Evolutionary conservation across 2,888 invertebrate genomes (phyloP), one percentile per base, ranked within the genome.

Genomic region (Drosophila pegasa): DNA sequence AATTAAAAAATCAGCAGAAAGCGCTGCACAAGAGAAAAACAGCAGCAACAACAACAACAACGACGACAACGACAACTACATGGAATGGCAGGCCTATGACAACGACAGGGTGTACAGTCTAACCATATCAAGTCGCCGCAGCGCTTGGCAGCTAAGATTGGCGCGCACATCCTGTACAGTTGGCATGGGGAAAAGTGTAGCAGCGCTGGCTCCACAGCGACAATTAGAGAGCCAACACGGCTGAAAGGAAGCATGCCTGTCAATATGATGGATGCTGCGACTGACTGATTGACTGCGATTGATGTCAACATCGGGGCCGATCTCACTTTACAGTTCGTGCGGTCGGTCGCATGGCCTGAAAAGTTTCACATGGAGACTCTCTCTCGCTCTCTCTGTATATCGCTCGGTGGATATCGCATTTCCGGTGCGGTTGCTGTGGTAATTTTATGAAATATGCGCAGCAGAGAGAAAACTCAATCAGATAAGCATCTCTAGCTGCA

Each of bases 341-440:
- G 74, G 76, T 75, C 66, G 74, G 76, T 75, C 78, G 40, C 67
- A 64, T 71, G 64, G 54, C 59, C 57, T 68, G 83, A 64, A 86
- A 82, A 82, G 79, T 65, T 73, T 57, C 12, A 18, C 14, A 65
- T 59, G 55, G 57, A 61, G 27, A 40, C 67, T 35, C 16, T 35
- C 74, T 41, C 76, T 47, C 22, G 2, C 27, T 18, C 45, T 18
- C 27, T 50, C 20, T 35, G 18, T 45, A 52, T 58, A 45, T 64
- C 48, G 33, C 20, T 70, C 9, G 8, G 2, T 43, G 73, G 54
- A 74, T 87, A 85, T 84, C 83, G 80, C 72, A 76, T 85, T 76
- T 85, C 87, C 84, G 80, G 72, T 87, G 84, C 68, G 84, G 84
- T 80, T 82, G 56, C 57, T 82, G 85, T 71, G 82, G 87, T 84